phyloP scores from a whole-genome alignment of 2,113 vertebrate species.

The Nothoprocta perdicaria region DNA sequence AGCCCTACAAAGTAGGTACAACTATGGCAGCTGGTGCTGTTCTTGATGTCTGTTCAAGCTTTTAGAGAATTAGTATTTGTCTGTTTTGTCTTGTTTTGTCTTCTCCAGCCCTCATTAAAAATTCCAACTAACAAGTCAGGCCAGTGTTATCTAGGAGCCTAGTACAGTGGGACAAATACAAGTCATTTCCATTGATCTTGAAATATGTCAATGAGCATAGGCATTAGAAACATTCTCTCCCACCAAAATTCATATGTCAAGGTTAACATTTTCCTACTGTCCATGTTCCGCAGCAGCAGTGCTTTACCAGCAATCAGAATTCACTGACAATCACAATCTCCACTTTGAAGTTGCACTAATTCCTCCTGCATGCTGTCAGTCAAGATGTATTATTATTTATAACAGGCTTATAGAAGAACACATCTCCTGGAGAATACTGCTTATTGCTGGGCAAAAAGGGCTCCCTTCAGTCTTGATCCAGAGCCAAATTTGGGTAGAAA shows the following conservation, averaged over 20 bases:
- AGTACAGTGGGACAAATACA: not conserved
- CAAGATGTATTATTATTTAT: not conserved
- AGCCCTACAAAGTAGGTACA: conserved; percentile 99
- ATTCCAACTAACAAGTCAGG: conserved; percentile 53
- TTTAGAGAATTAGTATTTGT: conserved; percentile 63
- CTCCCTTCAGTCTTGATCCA: not conserved
- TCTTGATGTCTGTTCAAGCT: conserved; percentile 75
- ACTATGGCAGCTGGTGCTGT: conserved; percentile 83
- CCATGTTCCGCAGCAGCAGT: not conserved
- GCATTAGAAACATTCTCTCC: not conserved
- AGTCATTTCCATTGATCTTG: conserved; percentile 3
- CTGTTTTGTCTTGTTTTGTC: conserved; percentile 58
- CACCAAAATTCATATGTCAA: not conserved
- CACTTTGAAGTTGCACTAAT: not conserved
- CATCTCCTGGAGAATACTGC: not conserved
- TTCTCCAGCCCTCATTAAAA: conserved; percentile 37
- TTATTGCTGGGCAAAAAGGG: not conserved
- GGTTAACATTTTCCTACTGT: not conserved
- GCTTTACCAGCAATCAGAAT: not conserved
- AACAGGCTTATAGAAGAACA: not conserved
- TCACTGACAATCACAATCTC: not conserved
- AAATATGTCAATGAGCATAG: not conserved
- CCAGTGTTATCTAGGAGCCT: conserved; percentile 49
- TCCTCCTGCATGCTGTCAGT: not conserved
- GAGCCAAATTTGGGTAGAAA: not conserved